Evolutionary conservation across 1,140 invertebrate species (phyloP).

Genomic region (Pseudobourletiella spinata): DNA sequence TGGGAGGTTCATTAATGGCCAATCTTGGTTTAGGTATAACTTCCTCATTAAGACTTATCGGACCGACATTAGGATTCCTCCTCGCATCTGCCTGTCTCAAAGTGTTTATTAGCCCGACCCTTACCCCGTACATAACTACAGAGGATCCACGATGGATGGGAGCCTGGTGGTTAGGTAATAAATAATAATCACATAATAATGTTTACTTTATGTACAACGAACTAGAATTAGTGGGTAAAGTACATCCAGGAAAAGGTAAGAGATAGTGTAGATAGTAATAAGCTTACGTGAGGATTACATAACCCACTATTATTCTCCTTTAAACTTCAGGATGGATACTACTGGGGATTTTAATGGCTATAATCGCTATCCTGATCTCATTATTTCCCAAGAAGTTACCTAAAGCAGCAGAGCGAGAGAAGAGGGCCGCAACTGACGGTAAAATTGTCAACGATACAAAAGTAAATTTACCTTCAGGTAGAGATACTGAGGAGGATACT

Average conservation of each 20-base stretch:
- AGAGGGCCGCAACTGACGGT: constrained; percentile 44
- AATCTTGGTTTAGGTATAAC: constrained; percentile 37
- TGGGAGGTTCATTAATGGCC: background rate
- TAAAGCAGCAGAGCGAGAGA: constrained; percentile 48
- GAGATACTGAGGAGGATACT: too few relatives aligned
- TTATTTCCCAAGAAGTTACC: constrained; percentile 56
- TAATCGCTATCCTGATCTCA: constrained; percentile 52
- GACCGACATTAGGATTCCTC: constrained; percentile 60
- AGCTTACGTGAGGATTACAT: too few relatives aligned
- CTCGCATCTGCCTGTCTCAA: constrained; percentile 59
- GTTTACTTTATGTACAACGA: constrained; percentile 41
- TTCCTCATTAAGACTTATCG: constrained; percentile 52
- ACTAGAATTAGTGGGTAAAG: constrained; percentile 35
- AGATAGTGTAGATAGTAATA: too few relatives aligned
- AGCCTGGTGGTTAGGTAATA: constrained; percentile 59
- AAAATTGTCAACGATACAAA: too few relatives aligned
- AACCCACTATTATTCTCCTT: too few relatives aligned
- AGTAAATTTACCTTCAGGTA: too few relatives aligned
- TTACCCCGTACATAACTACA: constrained; percentile 57
- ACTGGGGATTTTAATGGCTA: constrained; percentile 50
- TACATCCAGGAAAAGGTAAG: background rate
- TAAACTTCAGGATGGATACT: constrained; percentile 59
- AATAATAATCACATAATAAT: background rate
- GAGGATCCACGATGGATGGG: constrained; percentile 65
- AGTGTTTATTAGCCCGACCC: constrained; percentile 56